Evolutionary conservation across 2,888 invertebrate genomes (phyloP), one percentile per base, ranked within the genome.

Genomic region (Ormyrus rosae): DNA sequence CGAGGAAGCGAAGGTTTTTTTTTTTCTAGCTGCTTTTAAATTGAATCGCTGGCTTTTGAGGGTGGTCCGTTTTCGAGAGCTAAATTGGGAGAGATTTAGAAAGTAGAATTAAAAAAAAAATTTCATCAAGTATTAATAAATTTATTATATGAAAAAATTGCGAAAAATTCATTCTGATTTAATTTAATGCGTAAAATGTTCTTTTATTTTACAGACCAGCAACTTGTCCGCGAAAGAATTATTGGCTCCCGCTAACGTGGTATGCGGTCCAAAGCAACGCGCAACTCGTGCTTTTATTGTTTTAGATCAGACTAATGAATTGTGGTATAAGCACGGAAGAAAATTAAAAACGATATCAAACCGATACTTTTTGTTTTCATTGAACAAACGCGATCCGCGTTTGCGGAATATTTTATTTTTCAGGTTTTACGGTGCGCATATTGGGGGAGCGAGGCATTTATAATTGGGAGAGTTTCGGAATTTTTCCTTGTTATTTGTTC

Each of bases 301-400:
- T 68, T 64, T 8, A 53, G 64, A 58, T 73, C 61, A 50, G 53
- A 65, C 61, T 78, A 78, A 78, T 78, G 78, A 78, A 78, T 71
- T 71, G 78, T 58, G 60, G 67, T 65, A 65, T 50, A 56, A 48
- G 56, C 51, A 9, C 10, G 53, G 58, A 65, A 71, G 65, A 71
- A 78, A 58, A 72, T 71, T 60, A 67, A 72, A 65, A 67, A 48
- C 51, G n/a, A 51, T 69, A 69, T 56, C 34, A 50, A 48, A n/a
- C 19, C 67, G 6, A 58, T 68, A 75, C 53, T 50, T 50, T 46
- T 56, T n/a, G 13, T 46, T 56, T 69, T 46, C 55, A 55, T 63
- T 55, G 65, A 61, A 51, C 46, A 6, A 61, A 8, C 13, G 45
- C 51, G 46, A 50, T 56, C 19, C 5, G 53, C 34, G 19, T 64